Base-by-base conservation (phyloP, 2,888 invertebrate genomes). In the Autographa gamma region DNA sequence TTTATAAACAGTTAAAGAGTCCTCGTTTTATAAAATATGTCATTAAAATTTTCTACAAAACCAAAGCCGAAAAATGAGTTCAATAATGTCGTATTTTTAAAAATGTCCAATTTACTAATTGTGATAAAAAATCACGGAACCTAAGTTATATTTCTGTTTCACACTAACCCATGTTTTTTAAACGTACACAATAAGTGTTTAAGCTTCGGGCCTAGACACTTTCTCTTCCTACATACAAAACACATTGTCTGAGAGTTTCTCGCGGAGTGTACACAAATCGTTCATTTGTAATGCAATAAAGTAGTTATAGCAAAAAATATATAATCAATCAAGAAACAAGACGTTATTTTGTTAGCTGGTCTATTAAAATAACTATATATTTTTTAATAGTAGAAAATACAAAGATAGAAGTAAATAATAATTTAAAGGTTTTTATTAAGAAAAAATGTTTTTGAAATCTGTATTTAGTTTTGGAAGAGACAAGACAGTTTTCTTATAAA, bases 221-320 rank as follows among this genome's bases (percentile, higher is more conserved):
- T 48, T 48, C 77, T 77, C 75, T 78, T 75, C 63, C 75, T 63
- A 25, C 11, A 32, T 6, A 54, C 25, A 11, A 43, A 8, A n/a
- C n/a, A n/a, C 11, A 25, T 65, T 66, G 66, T 76, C 59, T 48
- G 0, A 19, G n/a, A 77, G 69, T 77, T 71, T 71, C 71, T 60
- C 71, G 63, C 41, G 65, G 74, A 60, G 61, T 63, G 48, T 18
- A 25, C 14, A 73, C 19, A 34, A 52, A 63, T 52, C 9, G 18
- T 61, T 38, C 16, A 31, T 63, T 74, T 13, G 41, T 60, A 8
- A 19, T n/a, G 54, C 18, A 76, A 64, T 34, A 58, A 48, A 48
- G 48, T 48, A n/a, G 6, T 11, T 34, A 1, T 11, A 11, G 38
- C n/a, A n/a, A 48, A 7, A 5, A 48, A 48, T n/a, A n/a, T n/a